These are phyloP conservation scores for Trichogramma dendrolimi DNA, from an alignment of 2,888 invertebrate species.

Conservation along the genomic window DNA sequence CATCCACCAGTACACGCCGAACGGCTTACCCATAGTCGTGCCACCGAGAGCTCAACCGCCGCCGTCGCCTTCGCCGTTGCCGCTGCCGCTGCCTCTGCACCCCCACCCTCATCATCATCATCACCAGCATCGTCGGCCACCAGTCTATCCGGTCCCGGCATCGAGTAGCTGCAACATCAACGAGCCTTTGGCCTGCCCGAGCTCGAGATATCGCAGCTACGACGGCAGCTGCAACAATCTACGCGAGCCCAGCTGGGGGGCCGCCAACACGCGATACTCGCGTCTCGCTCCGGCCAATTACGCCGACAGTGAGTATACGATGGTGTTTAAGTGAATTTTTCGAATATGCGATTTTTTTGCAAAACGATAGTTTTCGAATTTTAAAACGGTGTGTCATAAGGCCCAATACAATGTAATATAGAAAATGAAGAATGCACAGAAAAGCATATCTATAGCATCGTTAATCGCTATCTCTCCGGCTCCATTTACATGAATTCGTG, in stretches of 20 bases:
- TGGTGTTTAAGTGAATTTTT: not conserved
- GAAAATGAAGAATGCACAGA: too few relatives aligned
- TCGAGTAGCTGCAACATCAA: not conserved
- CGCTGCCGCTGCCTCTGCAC: not conserved
- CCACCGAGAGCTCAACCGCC: not conserved
- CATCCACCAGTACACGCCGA: not conserved
- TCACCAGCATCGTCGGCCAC: not conserved
- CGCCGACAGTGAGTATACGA: slow-evolving; percentile 59
- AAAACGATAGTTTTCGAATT: too few relatives aligned
- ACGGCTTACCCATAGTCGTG: not conserved
- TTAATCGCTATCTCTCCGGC: too few relatives aligned
- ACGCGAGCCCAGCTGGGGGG: slow-evolving; percentile 75
- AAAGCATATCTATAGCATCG: too few relatives aligned
- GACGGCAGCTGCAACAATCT: slow-evolving; percentile 96
- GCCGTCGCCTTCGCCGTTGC: not conserved
- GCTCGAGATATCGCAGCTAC: slow-evolving; percentile 68
- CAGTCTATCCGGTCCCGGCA: slow-evolving; percentile 1
- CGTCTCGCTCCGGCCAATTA: slow-evolving; percentile 64
- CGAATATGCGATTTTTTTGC: too few relatives aligned
- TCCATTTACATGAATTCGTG: too few relatives aligned
- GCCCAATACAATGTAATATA: too few relatives aligned
- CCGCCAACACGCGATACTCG: slow-evolving; percentile 68
- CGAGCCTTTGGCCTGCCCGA: slow-evolving; percentile 45
- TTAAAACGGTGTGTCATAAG: too few relatives aligned
- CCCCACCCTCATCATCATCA: not conserved